Evolutionary conservation across 2,113 vertebrate genomes (phyloP).

Genomic region (Thomomys bottae): DNA sequence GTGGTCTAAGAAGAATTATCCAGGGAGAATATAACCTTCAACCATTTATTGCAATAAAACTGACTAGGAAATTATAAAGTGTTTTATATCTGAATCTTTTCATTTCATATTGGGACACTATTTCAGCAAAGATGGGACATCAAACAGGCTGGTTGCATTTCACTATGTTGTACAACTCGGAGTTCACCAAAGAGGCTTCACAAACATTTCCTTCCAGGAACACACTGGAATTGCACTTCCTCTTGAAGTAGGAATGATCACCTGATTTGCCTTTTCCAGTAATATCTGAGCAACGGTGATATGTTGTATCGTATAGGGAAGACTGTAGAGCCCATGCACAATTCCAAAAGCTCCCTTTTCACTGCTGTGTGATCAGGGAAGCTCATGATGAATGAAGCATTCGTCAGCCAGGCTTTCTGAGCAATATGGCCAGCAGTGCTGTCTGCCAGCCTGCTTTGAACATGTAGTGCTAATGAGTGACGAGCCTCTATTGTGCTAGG

Average conservation of each 20-base stretch:
- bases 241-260: neutral
- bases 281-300: neutral
- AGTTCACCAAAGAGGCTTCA: neutral
- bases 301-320: neutral
- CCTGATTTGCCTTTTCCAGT: constrained; percentile 11
- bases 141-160: neutral
- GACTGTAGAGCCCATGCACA: neutral
- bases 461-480: neutral
- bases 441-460: neutral
- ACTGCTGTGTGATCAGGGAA: neutral
- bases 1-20: neutral
- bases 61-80: neutral
- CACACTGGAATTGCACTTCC: neutral
- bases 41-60: neutral
- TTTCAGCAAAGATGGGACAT: constrained; percentile 25
- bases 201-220: neutral
- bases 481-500: neutral
- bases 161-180: neutral
- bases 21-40: neutral
- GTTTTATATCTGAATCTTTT: neutral
- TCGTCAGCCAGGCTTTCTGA: neutral
- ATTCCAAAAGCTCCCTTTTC: neutral
- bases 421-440: neutral
- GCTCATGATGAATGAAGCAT: neutral
- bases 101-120: neutral